phyloP scores from a whole-genome alignment of 2,888 invertebrate genomes.

The Amphiduros pacificus region DNA sequence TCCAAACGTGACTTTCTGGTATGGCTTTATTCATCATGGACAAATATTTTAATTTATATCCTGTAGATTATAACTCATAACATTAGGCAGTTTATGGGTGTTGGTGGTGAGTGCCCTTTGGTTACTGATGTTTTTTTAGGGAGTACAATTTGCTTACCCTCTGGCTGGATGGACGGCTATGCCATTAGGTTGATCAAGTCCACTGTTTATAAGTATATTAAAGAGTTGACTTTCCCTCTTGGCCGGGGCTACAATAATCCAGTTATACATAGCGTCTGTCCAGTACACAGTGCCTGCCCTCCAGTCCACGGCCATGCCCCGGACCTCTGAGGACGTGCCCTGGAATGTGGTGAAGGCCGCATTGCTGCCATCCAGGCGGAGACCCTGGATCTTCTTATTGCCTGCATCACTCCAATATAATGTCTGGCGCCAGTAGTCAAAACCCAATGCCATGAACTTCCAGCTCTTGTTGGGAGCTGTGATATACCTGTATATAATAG shows the following conservation, averaged over 20 bases:
- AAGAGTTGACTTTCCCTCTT: constrained; percentile 13
- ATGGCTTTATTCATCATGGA: no score
- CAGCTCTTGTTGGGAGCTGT: constrained; percentile 49
- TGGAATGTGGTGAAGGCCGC: constrained; percentile 41
- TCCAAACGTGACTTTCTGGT: no score
- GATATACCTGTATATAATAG: no score
- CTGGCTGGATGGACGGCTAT: constrained; percentile 44
- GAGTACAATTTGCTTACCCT: constrained; percentile 34
- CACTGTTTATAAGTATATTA: constrained; percentile 35
- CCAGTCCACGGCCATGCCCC: constrained; percentile 51
- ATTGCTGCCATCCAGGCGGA: constrained; percentile 37
- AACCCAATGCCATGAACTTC: constrained; percentile 49
- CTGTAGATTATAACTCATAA: no score
- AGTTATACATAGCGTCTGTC: constrained; percentile 50
- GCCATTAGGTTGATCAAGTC: constrained; percentile 45
- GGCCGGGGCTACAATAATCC: constrained; percentile 45
- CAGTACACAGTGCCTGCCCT: constrained; percentile 43
- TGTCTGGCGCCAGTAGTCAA: constrained; percentile 37
- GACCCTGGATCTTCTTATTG: constrained; percentile 42
- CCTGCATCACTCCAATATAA: constrained; percentile 49
- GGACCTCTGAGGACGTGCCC: constrained; percentile 44
- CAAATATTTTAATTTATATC: no score
- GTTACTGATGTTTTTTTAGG: no score
- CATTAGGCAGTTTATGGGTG: no score
- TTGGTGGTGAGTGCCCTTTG: no score